Conservation (phyloP, 1,140 invertebrate species). For the Monomorium pharaonis region DNA sequence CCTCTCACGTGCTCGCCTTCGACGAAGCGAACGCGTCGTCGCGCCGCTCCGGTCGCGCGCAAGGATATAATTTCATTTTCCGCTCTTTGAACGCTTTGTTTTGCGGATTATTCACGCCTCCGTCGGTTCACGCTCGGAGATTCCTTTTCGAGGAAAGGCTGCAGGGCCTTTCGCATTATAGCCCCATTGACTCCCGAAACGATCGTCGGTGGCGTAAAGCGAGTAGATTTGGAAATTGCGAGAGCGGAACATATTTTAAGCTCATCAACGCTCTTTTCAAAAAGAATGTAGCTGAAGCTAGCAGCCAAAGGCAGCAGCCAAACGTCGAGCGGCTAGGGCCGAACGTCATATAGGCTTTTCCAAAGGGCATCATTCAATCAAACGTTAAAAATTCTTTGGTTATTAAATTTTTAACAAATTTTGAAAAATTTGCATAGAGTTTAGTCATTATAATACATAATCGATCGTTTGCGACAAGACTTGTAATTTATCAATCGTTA, state of each 20-base stretch:
- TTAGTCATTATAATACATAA: too few relatives aligned
- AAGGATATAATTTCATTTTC: slow-evolving; percentile 60
- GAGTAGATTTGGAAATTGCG: slow-evolving; percentile 11
- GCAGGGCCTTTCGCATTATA: slow-evolving; percentile 29
- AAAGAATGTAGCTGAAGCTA: too few relatives aligned
- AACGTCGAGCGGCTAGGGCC: too few relatives aligned
- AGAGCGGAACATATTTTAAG: neutral
- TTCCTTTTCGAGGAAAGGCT: slow-evolving; percentile 37
- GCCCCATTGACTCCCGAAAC: slow-evolving; percentile 35
- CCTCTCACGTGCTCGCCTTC: slow-evolving; percentile 26
- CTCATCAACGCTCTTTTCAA: neutral
- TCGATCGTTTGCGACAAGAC: too few relatives aligned
- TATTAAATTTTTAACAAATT: too few relatives aligned
- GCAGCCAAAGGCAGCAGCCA: too few relatives aligned
- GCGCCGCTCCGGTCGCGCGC: slow-evolving; percentile 29
- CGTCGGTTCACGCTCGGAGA: slow-evolving; percentile 39
- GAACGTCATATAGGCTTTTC: too few relatives aligned
- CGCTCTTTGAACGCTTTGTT: slow-evolving; percentile 59
- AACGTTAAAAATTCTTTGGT: too few relatives aligned
- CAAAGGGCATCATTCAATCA: too few relatives aligned
- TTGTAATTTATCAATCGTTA: too few relatives aligned
- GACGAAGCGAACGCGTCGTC: slow-evolving; percentile 38
- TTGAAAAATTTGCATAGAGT: too few relatives aligned
- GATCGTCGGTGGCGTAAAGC: neutral
- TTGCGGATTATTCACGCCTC: slow-evolving; percentile 59